Evolutionary conservation across 2,113 vertebrate genomes (phyloP).

Genomic region (Hemiscyllium ocellatum): DNA sequence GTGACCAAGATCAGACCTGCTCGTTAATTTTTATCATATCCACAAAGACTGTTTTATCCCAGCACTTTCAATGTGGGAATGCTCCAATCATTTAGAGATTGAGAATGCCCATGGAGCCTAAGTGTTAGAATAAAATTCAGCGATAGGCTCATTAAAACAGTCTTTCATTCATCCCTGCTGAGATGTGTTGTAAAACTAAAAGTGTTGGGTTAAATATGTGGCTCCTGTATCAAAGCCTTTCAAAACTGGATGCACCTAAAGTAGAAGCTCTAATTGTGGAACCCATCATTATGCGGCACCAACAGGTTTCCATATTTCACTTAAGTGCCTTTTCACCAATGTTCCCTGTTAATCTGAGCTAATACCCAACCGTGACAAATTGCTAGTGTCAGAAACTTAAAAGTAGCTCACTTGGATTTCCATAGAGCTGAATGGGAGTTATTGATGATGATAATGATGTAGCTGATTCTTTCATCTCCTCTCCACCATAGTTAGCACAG

Average conservation of each 20-base stretch:
- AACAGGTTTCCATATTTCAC: background rate
- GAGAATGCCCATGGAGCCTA: background rate
- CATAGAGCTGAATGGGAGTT: background rate
- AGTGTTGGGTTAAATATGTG: background rate
- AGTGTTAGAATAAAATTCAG: background rate
- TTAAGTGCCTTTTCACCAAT: background rate
- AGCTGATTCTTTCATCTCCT: background rate
- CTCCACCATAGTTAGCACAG: background rate
- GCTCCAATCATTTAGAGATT: background rate
- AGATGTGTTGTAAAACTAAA: background rate
- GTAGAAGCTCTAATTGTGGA: background rate
- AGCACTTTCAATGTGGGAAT: background rate
- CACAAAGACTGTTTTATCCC: background rate
- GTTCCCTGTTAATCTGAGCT: background rate
- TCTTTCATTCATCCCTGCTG: background rate
- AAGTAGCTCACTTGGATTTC: background rate
- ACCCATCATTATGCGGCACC: background rate
- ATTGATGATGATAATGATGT: background rate
- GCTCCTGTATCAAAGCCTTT: background rate
- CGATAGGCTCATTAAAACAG: background rate
- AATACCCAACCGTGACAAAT: background rate
- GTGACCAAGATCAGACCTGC: background rate
- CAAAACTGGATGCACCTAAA: background rate
- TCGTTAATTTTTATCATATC: background rate
- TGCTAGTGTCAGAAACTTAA: background rate